Evolutionary conservation across 2,113 vertebrate genomes (phyloP).

Genomic region (Nesogale talazaci): DNA sequence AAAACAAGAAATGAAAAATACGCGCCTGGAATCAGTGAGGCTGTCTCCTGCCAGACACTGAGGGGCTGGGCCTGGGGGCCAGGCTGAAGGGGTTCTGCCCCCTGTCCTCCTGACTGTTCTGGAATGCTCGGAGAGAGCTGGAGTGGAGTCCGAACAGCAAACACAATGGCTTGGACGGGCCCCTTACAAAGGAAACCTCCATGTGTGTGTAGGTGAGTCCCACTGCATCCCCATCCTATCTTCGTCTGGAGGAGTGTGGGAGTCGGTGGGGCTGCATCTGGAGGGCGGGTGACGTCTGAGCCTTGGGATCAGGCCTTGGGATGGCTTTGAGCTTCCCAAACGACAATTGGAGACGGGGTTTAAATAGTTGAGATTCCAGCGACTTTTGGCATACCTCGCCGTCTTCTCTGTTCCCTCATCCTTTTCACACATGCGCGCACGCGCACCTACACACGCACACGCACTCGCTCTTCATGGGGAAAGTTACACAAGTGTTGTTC

Average conservation of each 20-base stretch:
- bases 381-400: conserved; percentile 46
- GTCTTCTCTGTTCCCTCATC: conserved; percentile 16
- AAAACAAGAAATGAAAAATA: conserved; percentile 85
- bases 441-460: neutral
- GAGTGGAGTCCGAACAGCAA: neutral
- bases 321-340: conserved; percentile 55
- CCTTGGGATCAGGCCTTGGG: conserved; percentile 4
- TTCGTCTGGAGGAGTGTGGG: too few species aligned
- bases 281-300: neutral
- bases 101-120: neutral
- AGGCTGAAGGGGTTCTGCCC: conserved; percentile 45
- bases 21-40: conserved; percentile 78
- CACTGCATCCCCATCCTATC: neutral
- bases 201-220: neutral
- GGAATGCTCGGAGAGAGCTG: neutral
- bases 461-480: conserved; percentile 5
- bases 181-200: neutral
- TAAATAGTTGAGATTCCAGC: conserved; percentile 57
- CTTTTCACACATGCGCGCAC: neutral
- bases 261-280: neutral
- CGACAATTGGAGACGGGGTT: conserved; percentile 34
- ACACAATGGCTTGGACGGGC: neutral
- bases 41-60: conserved; percentile 73
- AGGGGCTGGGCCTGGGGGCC: conserved; percentile 66
- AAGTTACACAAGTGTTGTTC: neutral